A percentile compares a stretch with the other conserved stretches of the same genome.
Conservation (phyloP, 1,140 invertebrate genomes). For the Leucophenga varia region DNA sequence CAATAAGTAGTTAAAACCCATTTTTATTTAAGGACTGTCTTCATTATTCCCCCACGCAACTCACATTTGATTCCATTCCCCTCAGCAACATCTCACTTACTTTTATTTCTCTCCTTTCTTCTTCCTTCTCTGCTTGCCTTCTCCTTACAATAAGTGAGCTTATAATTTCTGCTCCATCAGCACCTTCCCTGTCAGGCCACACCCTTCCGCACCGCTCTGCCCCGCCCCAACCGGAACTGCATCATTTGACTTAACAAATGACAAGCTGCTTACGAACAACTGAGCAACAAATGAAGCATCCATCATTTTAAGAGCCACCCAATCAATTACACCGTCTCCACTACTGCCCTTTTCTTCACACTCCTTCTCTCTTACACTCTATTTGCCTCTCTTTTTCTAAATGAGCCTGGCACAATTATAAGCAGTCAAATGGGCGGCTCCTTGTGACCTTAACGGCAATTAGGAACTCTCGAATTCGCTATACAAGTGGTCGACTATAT, state of each 20-base stretch:
- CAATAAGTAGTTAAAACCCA: no score
- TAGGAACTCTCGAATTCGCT: constrained; percentile 31
- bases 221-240: constrained; percentile 21
- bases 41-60: no score
- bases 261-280: constrained; percentile 25
- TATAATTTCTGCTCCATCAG: constrained; percentile 22
- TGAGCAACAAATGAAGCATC: constrained; percentile 47
- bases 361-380: neutral
- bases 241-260: constrained; percentile 25
- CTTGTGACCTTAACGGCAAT: constrained; percentile 35
- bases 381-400: neutral
- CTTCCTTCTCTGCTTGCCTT: neutral
- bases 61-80: no score
- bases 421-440: constrained; percentile 16
- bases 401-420: constrained; percentile 17
- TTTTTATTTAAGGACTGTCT: no score
- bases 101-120: no score
- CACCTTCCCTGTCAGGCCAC: constrained; percentile 11
- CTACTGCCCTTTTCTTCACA: constrained; percentile 3
- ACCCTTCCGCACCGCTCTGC: no score
- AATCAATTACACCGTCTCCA: constrained; percentile 38
- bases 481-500: constrained; percentile 21
- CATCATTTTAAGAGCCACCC: constrained; percentile 35
- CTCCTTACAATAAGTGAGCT: constrained; percentile 7
- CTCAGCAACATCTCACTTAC: no score